Percentiles rank a stretch among this genome's conserved stretches.
These are phyloP conservation scores for Brachypteracias leptosomus DNA, from an alignment of 2,113 vertebrate genomes.

Conservation along the genomic window DNA sequence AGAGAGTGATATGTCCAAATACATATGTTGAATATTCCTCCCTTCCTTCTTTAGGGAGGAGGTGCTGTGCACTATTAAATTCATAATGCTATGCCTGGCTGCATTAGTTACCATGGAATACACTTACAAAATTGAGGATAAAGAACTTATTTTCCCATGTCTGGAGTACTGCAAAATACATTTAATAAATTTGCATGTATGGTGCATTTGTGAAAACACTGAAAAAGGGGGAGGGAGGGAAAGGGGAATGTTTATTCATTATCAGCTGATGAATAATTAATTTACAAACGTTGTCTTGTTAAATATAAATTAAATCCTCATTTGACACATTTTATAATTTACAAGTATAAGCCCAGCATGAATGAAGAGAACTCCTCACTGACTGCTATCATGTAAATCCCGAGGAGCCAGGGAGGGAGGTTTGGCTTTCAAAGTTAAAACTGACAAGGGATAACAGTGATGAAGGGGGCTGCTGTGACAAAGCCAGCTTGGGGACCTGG, in stretches of 20 bases:
- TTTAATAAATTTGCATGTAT: slow-evolving; percentile 15
- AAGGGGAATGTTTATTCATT: slow-evolving; percentile 28
- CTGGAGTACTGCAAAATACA: slow-evolving; percentile 31
- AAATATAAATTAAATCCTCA: slow-evolving; percentile 65
- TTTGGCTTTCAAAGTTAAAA: not conserved
- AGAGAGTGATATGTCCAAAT: not conserved
- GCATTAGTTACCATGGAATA: slow-evolving; percentile 34
- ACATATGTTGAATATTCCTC: not conserved
- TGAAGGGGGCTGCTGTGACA: not conserved
- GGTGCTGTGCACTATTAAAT: not conserved
- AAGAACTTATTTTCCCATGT: slow-evolving; percentile 22
- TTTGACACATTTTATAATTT: slow-evolving; percentile 59
- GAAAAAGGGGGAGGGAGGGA: not conserved
- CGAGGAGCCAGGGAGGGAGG: not conserved
- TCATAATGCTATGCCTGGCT: slow-evolving; percentile 29
- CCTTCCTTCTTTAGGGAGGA: not conserved
- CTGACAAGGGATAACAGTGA: not conserved
- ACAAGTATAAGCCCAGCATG: slow-evolving; percentile 22
- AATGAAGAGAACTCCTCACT: slow-evolving; percentile 21
- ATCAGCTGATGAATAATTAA: slow-evolving; percentile 66
- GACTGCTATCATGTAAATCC: slow-evolving; percentile 21
- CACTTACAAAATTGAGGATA: slow-evolving; percentile 23
- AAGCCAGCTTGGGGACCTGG: not conserved
- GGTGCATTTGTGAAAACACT: slow-evolving; percentile 29
- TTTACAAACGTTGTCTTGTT: slow-evolving; percentile 58